Conservation (phyloP, 2,113 vertebrate genomes). For the Osmerus eperlanus region DNA sequence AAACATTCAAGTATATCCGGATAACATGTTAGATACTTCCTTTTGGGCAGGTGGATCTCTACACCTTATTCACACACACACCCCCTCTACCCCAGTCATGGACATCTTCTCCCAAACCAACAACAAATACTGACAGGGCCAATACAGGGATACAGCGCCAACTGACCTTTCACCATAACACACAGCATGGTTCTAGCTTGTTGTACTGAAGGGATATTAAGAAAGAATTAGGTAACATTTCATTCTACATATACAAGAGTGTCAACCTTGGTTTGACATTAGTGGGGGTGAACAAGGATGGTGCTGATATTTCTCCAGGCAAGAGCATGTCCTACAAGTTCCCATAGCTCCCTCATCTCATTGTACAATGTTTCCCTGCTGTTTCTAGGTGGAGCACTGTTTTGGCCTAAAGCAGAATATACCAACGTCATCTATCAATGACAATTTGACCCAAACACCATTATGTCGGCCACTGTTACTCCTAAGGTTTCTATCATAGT, state of each 20-base stretch:
- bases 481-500: conserved; percentile 4
- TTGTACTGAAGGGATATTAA: neutral
- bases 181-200: neutral
- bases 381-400: conserved; percentile 46
- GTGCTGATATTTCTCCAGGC: neutral
- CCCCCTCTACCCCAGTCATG: neutral
- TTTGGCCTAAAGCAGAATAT: conserved; percentile 40
- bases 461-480: conserved; percentile 37
- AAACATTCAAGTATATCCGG: too few relatives aligned
- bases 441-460: conserved; percentile 44
- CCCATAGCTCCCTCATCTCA: conserved; percentile 43
- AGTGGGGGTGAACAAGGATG: neutral
- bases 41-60: too few relatives aligned
- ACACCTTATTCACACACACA: neutral
- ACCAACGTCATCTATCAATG: conserved; percentile 43
- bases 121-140: too few relatives aligned
- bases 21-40: too few relatives aligned
- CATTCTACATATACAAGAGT: neutral
- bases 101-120: too few relatives aligned
- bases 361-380: conserved; percentile 41
- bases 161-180: neutral
- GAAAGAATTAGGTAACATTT: neutral
- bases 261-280: neutral
- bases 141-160: too few relatives aligned
- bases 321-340: conserved; percentile 51